Evolutionary conservation across 2,888 invertebrate genomes (phyloP), one percentile per base, ranked within the genome.

Genomic region (Pheosia gnoma): DNA sequence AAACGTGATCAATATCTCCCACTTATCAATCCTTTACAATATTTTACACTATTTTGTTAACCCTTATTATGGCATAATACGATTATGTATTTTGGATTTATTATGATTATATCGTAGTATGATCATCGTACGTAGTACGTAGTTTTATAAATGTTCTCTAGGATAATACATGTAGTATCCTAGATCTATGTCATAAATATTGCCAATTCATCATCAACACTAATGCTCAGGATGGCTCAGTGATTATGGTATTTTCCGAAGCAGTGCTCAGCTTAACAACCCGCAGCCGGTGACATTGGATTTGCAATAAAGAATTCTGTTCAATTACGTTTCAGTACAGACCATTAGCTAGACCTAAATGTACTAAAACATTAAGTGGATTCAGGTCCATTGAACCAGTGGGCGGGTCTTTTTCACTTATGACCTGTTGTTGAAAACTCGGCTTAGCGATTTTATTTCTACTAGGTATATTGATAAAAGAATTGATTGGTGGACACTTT

Each of bases 301-400:
- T 52, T 52, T 52, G 36, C 36, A 52, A 52, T 52, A 52, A 52
- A 25, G 25, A 52, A 52, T 52, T 52, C 5, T 8, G 52, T 52
- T n/a, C 3, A 36, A 52, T 25, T 25, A 36, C 13, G 52, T 25
- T 36, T 25, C 52, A 25, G 52, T 8, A 52, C 52, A 25, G 25
- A 2, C 36, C 52, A 52, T 52, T 52, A 52, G 52, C 36, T 37
- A 37, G 37, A 37, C 53, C 37, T 37, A 38, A 38, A 11, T 11
- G 6, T 5, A 37, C 37, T 36, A 53, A 53, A 36, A 53, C 53
- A 37, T 53, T 37, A 53, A 53, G 37, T 37, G 37, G 37, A 52
- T 52, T 53, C 0, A 5, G 4, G 36, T 53, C 3, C 53, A 37
- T 9, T 53, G 53, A 53, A 36, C 53, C 8, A 13, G 5, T 37